A percentile compares a stretch with the other conserved stretches of the same genome.
phyloP scores from a whole-genome alignment of 2,113 vertebrate genomes.

The Trinectes maculatus region DNA sequence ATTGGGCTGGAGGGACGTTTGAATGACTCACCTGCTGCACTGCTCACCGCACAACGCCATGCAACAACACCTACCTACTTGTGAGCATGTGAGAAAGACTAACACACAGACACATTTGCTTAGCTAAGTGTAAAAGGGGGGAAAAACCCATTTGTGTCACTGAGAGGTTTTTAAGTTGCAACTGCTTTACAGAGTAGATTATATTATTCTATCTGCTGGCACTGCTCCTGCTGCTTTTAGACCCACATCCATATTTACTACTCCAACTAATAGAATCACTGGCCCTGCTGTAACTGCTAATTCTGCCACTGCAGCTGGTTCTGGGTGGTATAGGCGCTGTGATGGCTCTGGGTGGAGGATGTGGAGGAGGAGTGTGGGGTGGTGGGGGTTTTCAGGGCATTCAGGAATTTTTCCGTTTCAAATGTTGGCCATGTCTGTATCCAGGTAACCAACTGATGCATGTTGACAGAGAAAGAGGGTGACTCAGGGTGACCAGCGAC shows the following conservation, averaged over 20 bases:
- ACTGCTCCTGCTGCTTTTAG: neutral
- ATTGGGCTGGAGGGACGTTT: slow-evolving; percentile 1
- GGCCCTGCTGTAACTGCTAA: neutral
- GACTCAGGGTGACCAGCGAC: too few species aligned
- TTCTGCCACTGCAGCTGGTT: neutral
- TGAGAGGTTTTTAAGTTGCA: neutral
- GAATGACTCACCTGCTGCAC: slow-evolving; percentile 19
- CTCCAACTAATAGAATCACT: neutral
- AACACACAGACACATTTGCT: slow-evolving; percentile 10
- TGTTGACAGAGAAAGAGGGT: too few species aligned
- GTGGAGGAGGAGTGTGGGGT: neutral
- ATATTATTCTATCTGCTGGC: neutral
- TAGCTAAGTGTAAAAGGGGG: slow-evolving; percentile 12
- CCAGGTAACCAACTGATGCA: too few species aligned
- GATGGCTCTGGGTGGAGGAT: neutral
- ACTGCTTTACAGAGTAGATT: neutral
- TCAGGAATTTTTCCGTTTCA: neutral
- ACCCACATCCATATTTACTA: neutral
- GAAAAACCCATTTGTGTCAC: neutral
- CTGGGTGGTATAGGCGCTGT: neutral
- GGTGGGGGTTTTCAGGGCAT: neutral
- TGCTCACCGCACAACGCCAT: slow-evolving; percentile 15
- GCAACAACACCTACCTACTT: neutral
- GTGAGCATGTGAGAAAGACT: slow-evolving; percentile 9
- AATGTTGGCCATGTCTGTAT: too few species aligned